Evolutionary conservation across 92 coral and sea anemone genomes (phyloP).

Genomic region (Parazoanthus atlanticus): DNA sequence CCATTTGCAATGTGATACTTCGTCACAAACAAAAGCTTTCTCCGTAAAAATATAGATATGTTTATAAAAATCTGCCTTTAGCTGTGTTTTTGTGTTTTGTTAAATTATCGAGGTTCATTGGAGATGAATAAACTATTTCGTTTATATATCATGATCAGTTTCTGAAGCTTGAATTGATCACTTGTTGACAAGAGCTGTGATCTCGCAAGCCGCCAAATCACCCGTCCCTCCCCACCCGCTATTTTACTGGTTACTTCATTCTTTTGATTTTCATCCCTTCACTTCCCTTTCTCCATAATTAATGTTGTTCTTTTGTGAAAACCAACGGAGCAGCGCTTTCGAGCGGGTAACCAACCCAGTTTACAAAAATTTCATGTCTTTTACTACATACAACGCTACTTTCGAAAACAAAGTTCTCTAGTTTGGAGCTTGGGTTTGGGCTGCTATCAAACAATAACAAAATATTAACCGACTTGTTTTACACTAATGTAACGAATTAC

Average conservation of each 20-base stretch:
- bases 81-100: background rate
- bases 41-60: background rate
- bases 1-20: background rate
- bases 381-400: background rate
- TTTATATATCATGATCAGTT: background rate
- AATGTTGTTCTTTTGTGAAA: background rate
- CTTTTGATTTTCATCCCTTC: background rate
- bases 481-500: too few species aligned
- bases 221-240: constrained; percentile 17
- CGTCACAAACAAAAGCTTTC: background rate
- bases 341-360: background rate
- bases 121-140: background rate
- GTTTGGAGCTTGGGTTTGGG: too few species aligned
- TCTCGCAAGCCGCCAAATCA: constrained; percentile 12
- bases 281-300: constrained; percentile 3
- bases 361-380: too few species aligned
- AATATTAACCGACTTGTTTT: too few species aligned
- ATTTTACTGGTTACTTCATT: constrained; percentile 18
- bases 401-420: too few species aligned
- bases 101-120: background rate
- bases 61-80: background rate
- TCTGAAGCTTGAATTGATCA: background rate
- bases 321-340: background rate
- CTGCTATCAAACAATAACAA: too few species aligned
- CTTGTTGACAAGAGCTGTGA: background rate